Percentiles rank a stretch among this genome's conserved stretches.
phyloP scores from a whole-genome alignment of 2,888 invertebrate species.

The Melanargia galathea region DNA sequence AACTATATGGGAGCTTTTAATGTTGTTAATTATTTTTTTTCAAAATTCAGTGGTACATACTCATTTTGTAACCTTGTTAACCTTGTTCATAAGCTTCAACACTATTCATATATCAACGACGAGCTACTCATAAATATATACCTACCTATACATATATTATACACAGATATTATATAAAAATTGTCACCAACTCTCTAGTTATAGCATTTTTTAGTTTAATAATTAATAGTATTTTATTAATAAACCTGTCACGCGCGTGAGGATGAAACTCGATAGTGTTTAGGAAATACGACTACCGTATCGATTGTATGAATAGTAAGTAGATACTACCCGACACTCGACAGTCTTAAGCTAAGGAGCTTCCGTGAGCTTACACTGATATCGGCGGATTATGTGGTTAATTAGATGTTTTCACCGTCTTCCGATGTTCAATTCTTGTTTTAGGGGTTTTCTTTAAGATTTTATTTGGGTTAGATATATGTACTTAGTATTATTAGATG shows the following conservation, averaged over 20 bases:
- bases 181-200: no score
- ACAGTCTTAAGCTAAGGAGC: conserved; percentile 44
- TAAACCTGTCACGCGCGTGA: conserved; percentile 29
- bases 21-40: no score
- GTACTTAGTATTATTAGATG: no score
- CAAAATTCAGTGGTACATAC: no score
- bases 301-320: conserved; percentile 38
- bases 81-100: no score
- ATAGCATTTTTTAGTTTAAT: neutral
- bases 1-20: no score
- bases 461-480: neutral
- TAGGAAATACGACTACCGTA: conserved; percentile 41
- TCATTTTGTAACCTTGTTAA: no score
- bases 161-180: no score
- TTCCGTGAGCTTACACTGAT: conserved; percentile 45
- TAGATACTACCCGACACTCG: conserved; percentile 28
- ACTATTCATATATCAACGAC: no score
- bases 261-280: conserved; percentile 37
- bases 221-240: conserved; percentile 24
- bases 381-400: conserved; percentile 44
- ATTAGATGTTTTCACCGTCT: conserved; percentile 35
- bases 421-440: conserved; percentile 23
- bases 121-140: no score
- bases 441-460: neutral
- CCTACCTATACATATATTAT: no score